These are phyloP conservation scores for Tetragonula clypearis DNA, from an alignment of 1,140 invertebrate genomes.

Conservation along the genomic window DNA sequence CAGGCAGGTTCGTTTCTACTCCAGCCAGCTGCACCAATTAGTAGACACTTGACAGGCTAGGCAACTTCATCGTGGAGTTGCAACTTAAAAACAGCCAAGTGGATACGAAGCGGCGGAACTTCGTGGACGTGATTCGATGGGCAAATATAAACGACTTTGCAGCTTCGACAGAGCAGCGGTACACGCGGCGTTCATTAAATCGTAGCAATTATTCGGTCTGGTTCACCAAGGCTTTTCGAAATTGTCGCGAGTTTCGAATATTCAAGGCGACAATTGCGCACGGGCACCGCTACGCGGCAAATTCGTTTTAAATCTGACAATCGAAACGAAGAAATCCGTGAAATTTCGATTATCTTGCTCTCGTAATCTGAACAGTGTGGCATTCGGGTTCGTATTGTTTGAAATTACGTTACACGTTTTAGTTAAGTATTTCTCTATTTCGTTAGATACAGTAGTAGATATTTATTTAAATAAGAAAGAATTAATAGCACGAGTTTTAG, in stretches of 20 bases:
- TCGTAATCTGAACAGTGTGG: neutral
- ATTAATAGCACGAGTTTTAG: no score
- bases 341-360: neutral
- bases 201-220: constrained; percentile 37
- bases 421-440: no score
- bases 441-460: no score
- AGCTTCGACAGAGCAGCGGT: constrained; percentile 10
- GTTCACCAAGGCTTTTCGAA: constrained; percentile 27
- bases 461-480: no score
- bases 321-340: neutral
- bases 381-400: no score
- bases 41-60: constrained; percentile 34
- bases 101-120: constrained; percentile 23
- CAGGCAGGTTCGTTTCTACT: constrained; percentile 18
- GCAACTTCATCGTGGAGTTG: constrained; percentile 22
- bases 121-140: constrained; percentile 13
- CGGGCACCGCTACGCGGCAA: neutral
- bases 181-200: constrained; percentile 30
- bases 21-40: constrained; percentile 35
- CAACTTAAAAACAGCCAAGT: constrained; percentile 40
- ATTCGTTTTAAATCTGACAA: neutral
- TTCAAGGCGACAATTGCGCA: neutral
- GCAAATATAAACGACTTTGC: constrained; percentile 31
- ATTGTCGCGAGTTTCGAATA: constrained; percentile 18
- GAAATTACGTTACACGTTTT: no score